These are phyloP conservation scores for Temnopleurus reevesii DNA, from an alignment of 53 echinoderm and acorn worm species.

Conservation along the genomic window DNA sequence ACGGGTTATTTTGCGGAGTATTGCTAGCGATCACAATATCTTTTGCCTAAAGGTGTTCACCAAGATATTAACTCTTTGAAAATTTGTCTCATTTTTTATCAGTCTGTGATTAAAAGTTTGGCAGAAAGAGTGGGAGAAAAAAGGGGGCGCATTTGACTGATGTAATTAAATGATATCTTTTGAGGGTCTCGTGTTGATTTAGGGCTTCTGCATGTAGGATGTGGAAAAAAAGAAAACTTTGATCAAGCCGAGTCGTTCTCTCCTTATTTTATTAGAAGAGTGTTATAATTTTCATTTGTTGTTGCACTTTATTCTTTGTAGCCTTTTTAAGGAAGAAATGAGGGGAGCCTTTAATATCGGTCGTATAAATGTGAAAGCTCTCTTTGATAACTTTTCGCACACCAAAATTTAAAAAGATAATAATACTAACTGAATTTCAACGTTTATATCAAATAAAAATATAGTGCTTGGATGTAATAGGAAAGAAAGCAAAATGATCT, in stretches of 20 bases:
- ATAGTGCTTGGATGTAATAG: too few species aligned
- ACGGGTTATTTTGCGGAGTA: background rate
- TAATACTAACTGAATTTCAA: too few species aligned
- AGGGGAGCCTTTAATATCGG: too few species aligned
- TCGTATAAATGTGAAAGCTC: too few species aligned
- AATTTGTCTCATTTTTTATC: constrained; percentile 26
- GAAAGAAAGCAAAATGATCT: too few species aligned
- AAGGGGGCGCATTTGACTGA: background rate
- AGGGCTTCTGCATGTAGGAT: background rate
- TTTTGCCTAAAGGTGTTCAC: constrained; percentile 4
- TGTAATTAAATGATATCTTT: constrained; percentile 18
- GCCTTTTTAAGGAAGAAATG: too few species aligned
- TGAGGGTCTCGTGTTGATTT: background rate
- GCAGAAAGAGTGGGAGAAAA: background rate
- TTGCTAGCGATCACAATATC: background rate
- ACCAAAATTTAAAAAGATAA: too few species aligned
- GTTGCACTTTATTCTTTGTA: background rate
- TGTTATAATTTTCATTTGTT: background rate
- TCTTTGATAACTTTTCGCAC: too few species aligned
- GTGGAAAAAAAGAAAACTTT: background rate
- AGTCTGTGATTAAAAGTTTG: constrained; percentile 32
- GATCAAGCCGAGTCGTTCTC: background rate
- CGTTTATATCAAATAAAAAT: too few species aligned
- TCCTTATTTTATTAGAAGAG: background rate
- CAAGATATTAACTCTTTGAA: constrained; percentile 34